Percentiles rank a stretch among this genome's conserved stretches.
phyloP scores from a whole-genome alignment of 2,888 invertebrate genomes.

The Ecliptopera silaceata region DNA sequence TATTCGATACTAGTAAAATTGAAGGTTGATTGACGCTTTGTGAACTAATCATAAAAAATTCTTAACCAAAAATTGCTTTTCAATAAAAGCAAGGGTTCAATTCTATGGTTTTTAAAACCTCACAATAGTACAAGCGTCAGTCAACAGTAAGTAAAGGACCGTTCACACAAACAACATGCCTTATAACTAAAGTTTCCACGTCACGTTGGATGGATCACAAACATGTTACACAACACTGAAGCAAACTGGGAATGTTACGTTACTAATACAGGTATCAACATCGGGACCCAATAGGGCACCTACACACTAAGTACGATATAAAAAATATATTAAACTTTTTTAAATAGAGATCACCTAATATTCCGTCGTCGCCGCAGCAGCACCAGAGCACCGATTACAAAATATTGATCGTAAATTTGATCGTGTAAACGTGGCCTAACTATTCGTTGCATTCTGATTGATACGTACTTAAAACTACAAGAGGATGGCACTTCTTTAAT shows the following conservation, averaged over 20 bases:
- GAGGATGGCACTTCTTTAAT: conserved; percentile 81
- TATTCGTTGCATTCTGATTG: conserved; percentile 64
- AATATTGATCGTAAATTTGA: conserved; percentile 40
- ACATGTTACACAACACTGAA: conserved; percentile 76
- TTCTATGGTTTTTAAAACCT: conserved; percentile 18
- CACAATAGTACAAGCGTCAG: conserved; percentile 48
- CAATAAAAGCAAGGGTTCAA: conserved; percentile 13
- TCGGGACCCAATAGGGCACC: conserved; percentile 49
- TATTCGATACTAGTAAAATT: conserved; percentile 62
- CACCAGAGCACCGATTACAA: conserved; percentile 65
- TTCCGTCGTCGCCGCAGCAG: conserved; percentile 66
- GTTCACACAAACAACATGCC: conserved; percentile 76
- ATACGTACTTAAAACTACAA: conserved; percentile 76
- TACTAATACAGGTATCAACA: conserved; percentile 81
- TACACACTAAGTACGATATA: conserved; percentile 62
- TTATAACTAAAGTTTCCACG: conserved; percentile 65
- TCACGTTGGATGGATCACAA: conserved; percentile 80
- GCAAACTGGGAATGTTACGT: conserved; percentile 81
- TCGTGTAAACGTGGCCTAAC: conserved; percentile 42
- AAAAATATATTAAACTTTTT: conserved; percentile 74
- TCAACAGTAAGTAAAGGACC: conserved; percentile 53
- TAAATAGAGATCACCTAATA: conserved; percentile 77
- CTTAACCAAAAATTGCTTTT: conserved; percentile 10
- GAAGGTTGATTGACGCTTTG: conserved; percentile 59
- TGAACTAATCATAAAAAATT: conserved; percentile 2